Evolutionary conservation across 2,797 vertebrate species (phyloP).

Genomic region (Hypotaenidia philippensis): DNA sequence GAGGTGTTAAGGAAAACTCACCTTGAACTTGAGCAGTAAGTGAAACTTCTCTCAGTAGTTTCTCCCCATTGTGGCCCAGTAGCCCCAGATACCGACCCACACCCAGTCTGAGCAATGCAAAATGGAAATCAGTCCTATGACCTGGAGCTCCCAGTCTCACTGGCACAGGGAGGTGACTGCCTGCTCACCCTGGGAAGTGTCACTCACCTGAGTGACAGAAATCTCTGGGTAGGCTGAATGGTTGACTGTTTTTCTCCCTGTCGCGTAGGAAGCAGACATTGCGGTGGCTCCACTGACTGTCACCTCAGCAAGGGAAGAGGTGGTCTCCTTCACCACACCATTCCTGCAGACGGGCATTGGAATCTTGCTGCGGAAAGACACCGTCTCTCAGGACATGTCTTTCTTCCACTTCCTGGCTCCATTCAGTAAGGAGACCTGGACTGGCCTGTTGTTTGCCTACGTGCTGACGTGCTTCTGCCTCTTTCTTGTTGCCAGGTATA

Average conservation of each 20-base stretch:
- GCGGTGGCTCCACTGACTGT: constrained; percentile 90
- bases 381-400: constrained; percentile 72
- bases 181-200: not conserved
- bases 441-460: constrained; percentile 86
- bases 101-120: not conserved
- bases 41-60: not conserved
- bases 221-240: not conserved
- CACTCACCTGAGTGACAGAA: not conserved
- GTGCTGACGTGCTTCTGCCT: constrained; percentile 87
- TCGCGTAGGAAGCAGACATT: constrained; percentile 87
- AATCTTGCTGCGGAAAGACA: constrained; percentile 87
- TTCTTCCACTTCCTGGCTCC: constrained; percentile 89
- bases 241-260: not conserved
- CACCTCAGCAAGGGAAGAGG: constrained; percentile 86
- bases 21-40: not conserved
- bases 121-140: not conserved
- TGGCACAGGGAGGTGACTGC: not conserved
- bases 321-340: constrained; percentile 88
- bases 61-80: not conserved
- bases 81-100: not conserved
- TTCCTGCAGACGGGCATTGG: constrained; percentile 93
- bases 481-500: constrained; percentile 86
- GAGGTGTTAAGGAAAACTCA: not conserved
- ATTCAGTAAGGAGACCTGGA: constrained; percentile 89
- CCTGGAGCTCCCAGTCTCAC: not conserved